These are phyloP conservation scores for Lophotis ruficrista DNA, from an alignment of 2,113 vertebrate species.

Conservation along the genomic window DNA sequence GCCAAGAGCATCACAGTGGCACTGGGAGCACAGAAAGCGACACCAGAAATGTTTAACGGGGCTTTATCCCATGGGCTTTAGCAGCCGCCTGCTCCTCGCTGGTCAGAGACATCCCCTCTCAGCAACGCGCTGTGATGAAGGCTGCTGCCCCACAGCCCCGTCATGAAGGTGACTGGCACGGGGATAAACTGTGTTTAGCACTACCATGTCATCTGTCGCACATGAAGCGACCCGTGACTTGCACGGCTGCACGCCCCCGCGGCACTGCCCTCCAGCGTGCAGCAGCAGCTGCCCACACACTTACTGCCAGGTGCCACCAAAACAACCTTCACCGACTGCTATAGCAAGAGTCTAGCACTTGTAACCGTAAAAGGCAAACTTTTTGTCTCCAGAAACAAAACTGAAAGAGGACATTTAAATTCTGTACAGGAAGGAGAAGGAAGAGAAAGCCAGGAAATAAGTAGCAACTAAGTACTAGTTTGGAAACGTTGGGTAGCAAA, in stretches of 20 bases:
- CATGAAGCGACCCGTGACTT: not conserved
- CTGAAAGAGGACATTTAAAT: not conserved
- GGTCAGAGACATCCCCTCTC: not conserved
- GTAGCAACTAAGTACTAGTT: not conserved
- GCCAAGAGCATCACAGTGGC: not conserved
- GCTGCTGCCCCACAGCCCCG: not conserved
- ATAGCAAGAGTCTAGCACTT: not conserved
- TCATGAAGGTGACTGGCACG: too few relatives aligned
- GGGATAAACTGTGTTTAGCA: not conserved
- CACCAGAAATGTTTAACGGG: not conserved
- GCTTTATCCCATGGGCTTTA: not conserved
- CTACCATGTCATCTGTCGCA: not conserved
- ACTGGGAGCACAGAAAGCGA: not conserved
- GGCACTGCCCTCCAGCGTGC: not conserved
- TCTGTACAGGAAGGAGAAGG: not conserved
- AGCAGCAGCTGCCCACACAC: not conserved
- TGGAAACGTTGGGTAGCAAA: not conserved
- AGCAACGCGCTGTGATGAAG: not conserved
- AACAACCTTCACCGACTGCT: not conserved
- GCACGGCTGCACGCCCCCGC: accelerated
- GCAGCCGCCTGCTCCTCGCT: not conserved
- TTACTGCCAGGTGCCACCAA: not conserved
- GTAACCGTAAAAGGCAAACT: not conserved
- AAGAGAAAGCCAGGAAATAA: not conserved
- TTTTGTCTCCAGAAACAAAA: not conserved